A percentile compares a stretch with the other conserved stretches of the same genome.
phyloP scores from a whole-genome alignment of 2,797 vertebrate genomes.

The Knipowitschia caucasica region DNA sequence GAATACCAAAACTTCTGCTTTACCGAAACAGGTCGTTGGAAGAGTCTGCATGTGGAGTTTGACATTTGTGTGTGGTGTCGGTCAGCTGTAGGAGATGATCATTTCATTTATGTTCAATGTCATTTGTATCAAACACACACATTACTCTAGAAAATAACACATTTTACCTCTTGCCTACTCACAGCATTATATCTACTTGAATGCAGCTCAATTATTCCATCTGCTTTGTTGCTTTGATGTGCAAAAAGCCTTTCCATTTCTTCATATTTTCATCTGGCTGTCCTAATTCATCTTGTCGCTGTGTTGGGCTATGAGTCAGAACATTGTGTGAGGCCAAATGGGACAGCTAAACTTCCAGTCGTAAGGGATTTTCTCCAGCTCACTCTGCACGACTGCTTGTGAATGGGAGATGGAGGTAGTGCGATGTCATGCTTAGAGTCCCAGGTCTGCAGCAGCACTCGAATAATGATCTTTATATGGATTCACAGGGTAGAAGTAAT shows the following conservation, averaged over 20 bases:
- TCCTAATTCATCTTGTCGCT: not conserved
- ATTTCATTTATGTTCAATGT: too few relatives aligned
- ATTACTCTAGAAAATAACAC: too few relatives aligned
- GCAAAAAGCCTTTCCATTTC: not conserved
- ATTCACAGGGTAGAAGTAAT: constrained; percentile 53
- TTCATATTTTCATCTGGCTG: not conserved
- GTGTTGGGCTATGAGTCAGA: constrained; percentile 13
- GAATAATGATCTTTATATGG: not conserved
- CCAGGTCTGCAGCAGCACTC: constrained; percentile 24
- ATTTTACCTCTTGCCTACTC: too few relatives aligned
- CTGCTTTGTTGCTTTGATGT: not conserved
- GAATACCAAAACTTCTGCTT: too few relatives aligned
- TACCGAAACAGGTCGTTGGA: too few relatives aligned
- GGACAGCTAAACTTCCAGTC: constrained; percentile 18
- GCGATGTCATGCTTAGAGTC: constrained; percentile 35
- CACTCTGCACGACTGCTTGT: constrained; percentile 23
- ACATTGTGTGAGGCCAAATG: constrained; percentile 28
- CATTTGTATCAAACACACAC: too few relatives aligned
- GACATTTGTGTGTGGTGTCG: too few relatives aligned
- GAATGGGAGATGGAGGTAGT: constrained; percentile 22
- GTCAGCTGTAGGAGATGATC: too few relatives aligned
- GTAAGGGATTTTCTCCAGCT: constrained; percentile 20
- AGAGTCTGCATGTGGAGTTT: too few relatives aligned
- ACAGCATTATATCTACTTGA: too few relatives aligned
- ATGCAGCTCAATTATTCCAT: not conserved